Base-by-base conservation (phyloP, 2,888 invertebrate species). In the Ophonus ardosiacus region DNA sequence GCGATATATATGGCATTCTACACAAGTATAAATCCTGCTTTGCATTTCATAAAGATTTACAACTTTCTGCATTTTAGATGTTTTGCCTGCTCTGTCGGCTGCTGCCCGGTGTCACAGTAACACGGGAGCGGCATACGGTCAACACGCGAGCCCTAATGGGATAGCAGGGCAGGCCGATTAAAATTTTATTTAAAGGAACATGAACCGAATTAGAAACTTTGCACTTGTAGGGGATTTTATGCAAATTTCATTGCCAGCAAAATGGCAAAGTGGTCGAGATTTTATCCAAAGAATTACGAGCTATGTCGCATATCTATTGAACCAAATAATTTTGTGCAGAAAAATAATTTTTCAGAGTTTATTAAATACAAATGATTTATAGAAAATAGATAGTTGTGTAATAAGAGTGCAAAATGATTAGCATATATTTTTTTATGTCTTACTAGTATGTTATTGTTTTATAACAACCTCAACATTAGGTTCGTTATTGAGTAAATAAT, bases 31-130 rank as follows among this genome's bases (percentile, higher is more conserved):
- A 81, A 81, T 81, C 56, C 81, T 81, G 81, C 61, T 81, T 81
- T 81, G 81, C 81, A 81, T 81, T 81, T 81, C 81, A 81, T 81
- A 81, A 81, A 81, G 81, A 81, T 81, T 81, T 81, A 81, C 81
- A 81, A 81, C 81, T 81, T 81, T 81, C 68, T 81, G 81, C 81
- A 81, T 81, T 81, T 71, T 68, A 81, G 81, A 81, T 81, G 81
- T 57, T 81, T 68, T 68, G 68, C 71, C 57, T 17, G 68, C 71
- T 68, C 68, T 31, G 21, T 51, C 31, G 17, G 24, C 18, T 61
- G 40, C n/a, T 0, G 3, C 7, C 24, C 56, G 57, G 31, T 31
- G 31, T 0, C 31, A 31, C 31, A 31, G 31, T 31, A 31, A 31
- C 78, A 56, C 78, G 24, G 3, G n/a, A 57, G 78, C 78, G 78